Conservation (phyloP, 2,113 vertebrate species). For the Rhipidura dahli region DNA sequence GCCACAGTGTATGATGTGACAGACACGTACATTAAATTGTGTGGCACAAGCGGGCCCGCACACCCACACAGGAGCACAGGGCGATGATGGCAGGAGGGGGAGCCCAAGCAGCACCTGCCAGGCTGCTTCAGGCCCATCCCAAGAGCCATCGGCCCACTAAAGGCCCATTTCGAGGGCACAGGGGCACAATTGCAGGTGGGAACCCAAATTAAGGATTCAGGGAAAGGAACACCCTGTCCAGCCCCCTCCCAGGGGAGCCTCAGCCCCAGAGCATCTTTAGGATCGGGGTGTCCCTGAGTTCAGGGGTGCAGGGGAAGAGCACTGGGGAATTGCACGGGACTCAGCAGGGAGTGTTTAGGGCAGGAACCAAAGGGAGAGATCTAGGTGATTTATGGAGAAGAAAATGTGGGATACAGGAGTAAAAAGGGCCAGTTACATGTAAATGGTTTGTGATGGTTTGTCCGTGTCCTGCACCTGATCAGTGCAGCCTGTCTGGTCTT, state of each 20-base stretch:
- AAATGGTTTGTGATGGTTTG: background rate
- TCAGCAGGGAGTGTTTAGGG: background rate
- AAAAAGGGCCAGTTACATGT: fast-evolving
- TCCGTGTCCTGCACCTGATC: too few relatives aligned
- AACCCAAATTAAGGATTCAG: background rate
- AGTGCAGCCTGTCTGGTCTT: background rate
- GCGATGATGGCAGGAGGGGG: background rate
- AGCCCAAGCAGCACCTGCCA: background rate
- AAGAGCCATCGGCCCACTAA: background rate
- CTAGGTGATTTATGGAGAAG: background rate
- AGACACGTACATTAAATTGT: fast-evolving
- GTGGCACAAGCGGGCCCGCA: background rate
- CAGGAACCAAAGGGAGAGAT: background rate
- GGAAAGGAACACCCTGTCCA: background rate
- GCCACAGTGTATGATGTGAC: fast-evolving
- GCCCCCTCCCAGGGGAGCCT: background rate
- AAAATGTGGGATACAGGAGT: background rate
- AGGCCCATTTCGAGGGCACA: background rate
- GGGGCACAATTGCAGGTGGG: background rate
- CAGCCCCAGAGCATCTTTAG: background rate
- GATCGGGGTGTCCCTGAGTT: background rate
- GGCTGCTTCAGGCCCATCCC: background rate
- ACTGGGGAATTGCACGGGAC: background rate
- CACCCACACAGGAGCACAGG: background rate
- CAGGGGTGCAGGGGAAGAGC: background rate